Percentiles rank a stretch among this genome's conserved stretches.
Evolutionary conservation across 2,888 invertebrate genomes (phyloP).

Genomic region (Synergus itoensis): DNA sequence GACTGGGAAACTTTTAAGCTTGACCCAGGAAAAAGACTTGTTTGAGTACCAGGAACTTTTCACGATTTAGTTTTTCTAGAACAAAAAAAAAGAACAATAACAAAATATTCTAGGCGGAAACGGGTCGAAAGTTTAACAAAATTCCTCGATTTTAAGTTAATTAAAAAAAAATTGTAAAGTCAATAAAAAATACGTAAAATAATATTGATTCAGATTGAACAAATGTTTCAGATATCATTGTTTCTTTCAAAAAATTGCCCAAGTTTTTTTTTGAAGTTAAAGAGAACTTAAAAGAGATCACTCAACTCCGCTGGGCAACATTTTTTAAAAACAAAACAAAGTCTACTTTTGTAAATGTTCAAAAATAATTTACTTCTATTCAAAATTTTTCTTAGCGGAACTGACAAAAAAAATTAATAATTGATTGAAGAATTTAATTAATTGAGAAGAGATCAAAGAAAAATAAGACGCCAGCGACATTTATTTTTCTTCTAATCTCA

Average conservation of each 20-base stretch:
- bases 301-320: not conserved
- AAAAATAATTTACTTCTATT: not conserved
- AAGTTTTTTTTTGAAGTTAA: not conserved
- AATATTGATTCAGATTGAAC: not conserved
- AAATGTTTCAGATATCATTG: not conserved
- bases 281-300: not conserved
- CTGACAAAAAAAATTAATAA: not conserved
- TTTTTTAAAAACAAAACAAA: not conserved
- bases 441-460: not conserved
- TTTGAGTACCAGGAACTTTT: not conserved
- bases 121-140: not conserved
- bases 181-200: too few relatives aligned
- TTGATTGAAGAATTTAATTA: not conserved
- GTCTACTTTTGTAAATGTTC: not conserved
- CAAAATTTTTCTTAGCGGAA: not conserved
- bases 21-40: not conserved
- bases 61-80: slow-evolving; percentile 2
- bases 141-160: not conserved
- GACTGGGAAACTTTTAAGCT: not conserved
- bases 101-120: slow-evolving; percentile 38
- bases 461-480: not conserved
- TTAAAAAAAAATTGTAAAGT: too few relatives aligned
- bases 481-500: not conserved
- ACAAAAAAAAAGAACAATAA: slow-evolving; percentile 38
- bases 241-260: not conserved